Evolutionary conservation across 2,797 vertebrate species (phyloP).

Genomic region (Lemur catta): DNA sequence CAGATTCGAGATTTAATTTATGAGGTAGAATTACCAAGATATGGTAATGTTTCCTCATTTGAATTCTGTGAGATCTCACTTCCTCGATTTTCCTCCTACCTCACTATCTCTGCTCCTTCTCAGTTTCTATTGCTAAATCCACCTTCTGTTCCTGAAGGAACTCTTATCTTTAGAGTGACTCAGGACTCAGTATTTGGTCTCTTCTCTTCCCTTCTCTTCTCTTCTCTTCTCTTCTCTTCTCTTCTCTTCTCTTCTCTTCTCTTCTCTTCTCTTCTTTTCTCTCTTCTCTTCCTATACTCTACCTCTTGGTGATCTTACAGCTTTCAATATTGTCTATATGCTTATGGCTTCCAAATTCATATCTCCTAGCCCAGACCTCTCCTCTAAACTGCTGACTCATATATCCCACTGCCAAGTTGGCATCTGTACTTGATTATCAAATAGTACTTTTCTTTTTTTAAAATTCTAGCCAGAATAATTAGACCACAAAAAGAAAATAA

Average conservation of each 20-base stretch:
- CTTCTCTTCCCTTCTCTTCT: not conserved
- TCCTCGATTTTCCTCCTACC: not conserved
- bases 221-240: not conserved
- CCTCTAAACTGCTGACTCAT: not conserved
- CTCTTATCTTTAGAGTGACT: not conserved
- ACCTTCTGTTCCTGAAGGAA: not conserved
- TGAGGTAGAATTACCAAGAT: not conserved
- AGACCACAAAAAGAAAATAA: not conserved
- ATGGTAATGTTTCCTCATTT: not conserved
- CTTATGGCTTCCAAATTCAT: not conserved
- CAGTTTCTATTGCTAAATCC: not conserved
- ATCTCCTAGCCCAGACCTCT: not conserved
- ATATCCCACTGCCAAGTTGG: not conserved
- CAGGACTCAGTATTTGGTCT: not conserved
- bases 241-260: not conserved
- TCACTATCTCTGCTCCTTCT: not conserved
- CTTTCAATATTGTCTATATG: not conserved
- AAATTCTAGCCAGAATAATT: not conserved
- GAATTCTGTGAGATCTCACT: not conserved
- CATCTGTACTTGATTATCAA: not conserved
- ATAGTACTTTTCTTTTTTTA: not conserved
- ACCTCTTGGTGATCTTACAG: not conserved
- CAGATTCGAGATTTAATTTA: not conserved
- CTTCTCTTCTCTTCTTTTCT: not conserved
- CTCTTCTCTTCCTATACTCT: not conserved